Evolutionary conservation across 2,888 invertebrate species (phyloP), one percentile per base, ranked within the genome.

Genomic region (Calephelis perditalis): DNA sequence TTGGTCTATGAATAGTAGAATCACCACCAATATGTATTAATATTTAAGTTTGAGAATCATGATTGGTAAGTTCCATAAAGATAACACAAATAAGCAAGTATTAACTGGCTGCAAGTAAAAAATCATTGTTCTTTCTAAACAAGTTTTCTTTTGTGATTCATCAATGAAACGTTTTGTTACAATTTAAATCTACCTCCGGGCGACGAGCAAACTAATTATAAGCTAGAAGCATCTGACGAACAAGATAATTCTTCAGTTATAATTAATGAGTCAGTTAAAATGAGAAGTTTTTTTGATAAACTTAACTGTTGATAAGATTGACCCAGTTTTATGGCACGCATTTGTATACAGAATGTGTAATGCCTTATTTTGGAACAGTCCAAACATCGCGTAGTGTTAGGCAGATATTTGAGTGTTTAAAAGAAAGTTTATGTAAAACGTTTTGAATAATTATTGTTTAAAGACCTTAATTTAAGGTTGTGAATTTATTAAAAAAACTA

Each of bases 131-230:
- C 54, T 47, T 54, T 36, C 43, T 36, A 55, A 55, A 55, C 45
- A 59, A 59, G 8, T 26, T 52, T 52, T 57, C 26, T 26, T 56
- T 57, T 44, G 54, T 49, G 8, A 11, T 54, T 55, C 49, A 49
- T 7, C 26, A 49, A 26, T 49, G 49, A 49, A 49, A 49, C 49
- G 12, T 26, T 49, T 26, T 49, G 9, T 49, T 49, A 10, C 26
- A 26, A 11, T 45, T 46, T 55, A 55, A 58, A 35, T 37, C 59
- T 59, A 59, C 54, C 59, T 59, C n/a, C 45, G 12, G 45, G 59
- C 59, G 10, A 55, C 55, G 36, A 45, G 36, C 45, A 36, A 45
- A 12, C 45, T 54, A 52, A 59, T 54, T 59, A 44, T 35, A 57
- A 59, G 44, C 26, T 54, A 36, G 12, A 44, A 35, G 59, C 40